Evolutionary conservation across 2,888 invertebrate genomes (phyloP), one percentile per base, ranked within the genome.

Genomic region (Nemurella pictetii): DNA sequence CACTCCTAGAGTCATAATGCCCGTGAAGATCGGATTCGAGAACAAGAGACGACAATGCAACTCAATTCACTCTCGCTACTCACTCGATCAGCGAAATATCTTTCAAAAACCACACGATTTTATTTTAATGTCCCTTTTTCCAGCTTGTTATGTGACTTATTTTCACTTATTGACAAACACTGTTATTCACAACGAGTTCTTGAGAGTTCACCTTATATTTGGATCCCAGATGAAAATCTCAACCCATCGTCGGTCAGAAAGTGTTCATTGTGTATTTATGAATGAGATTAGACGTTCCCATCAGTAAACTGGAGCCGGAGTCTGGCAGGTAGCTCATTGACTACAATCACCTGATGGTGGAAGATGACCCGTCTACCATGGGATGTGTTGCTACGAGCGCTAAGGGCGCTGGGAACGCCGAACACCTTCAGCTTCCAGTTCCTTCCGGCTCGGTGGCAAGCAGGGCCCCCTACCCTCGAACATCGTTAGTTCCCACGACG

Each of bases 81-180:
- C 55, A 55, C 2, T 20, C 55, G 55, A 55, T 55, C 55, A 20
- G 55, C 20, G 55, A 55, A 55, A 55, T 20, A 55, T 55, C 55
- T 20, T 55, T 55, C 55, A 55, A 55, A n/a, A 55, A 55, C 55
- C 55, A 20, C 55, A 55, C 9, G 55, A 55, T 55, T 55, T 55
- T 20, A 55, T 55, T 55, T 55, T 55, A 55, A 55, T 55, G 78
- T 29, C 30, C 29, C 78, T 27, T 78, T 29, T 29, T 27, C 30
- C 78, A 12, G 5, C 9, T 55, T 55, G 55, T 78, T 30, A 82
- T 55, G 55, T 82, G 82, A 82, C 82, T 82, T 82, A 82, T 72
- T 82, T 82, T 82, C 55, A 36, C 72, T 82, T 72, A 36, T 82
- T 72, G 82, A 82, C 82, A 82, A 82, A 82, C 82, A 82, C 55